Conservation (phyloP, 2,113 vertebrate genomes). For the Sylvia atricapilla region DNA sequence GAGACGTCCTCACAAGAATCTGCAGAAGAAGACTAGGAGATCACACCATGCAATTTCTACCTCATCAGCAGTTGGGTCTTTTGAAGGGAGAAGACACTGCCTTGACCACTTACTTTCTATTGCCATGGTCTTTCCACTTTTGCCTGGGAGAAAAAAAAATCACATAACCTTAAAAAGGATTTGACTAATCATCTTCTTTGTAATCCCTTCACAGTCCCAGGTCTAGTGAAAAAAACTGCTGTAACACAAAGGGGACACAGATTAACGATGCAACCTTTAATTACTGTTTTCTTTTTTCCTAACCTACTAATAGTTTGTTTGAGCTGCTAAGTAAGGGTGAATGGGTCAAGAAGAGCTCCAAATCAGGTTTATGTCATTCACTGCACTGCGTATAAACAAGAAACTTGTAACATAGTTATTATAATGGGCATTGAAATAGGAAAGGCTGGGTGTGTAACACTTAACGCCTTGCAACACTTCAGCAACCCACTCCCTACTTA, state of each 20-base stretch:
- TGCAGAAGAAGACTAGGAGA: slow-evolving; percentile 87
- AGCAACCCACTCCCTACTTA: slow-evolving; percentile 66
- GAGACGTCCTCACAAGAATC: slow-evolving; percentile 87
- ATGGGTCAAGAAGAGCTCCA: slow-evolving; percentile 69
- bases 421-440: slow-evolving; percentile 71
- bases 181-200: slow-evolving; percentile 77
- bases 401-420: slow-evolving; percentile 63
- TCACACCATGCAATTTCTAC: slow-evolving; percentile 85
- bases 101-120: slow-evolving; percentile 90
- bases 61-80: slow-evolving; percentile 95
- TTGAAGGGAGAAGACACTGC: slow-evolving; percentile 90
- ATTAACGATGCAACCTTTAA: slow-evolving; percentile 79
- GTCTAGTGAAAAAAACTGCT: slow-evolving; percentile 84
- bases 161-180: slow-evolving; percentile 79
- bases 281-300: slow-evolving; percentile 77
- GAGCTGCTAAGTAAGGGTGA: slow-evolving; percentile 76
- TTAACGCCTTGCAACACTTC: slow-evolving; percentile 47
- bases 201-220: slow-evolving; percentile 82
- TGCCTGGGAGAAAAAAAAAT: slow-evolving; percentile 54
- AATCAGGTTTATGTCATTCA: slow-evolving; percentile 74
- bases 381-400: slow-evolving; percentile 71
- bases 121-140: slow-evolving; percentile 80
- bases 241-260: slow-evolving; percentile 83
- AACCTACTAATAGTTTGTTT: slow-evolving; percentile 81
- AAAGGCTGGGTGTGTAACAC: slow-evolving; percentile 63